Conservation (phyloP, 1,140 invertebrate species). For the Mylabris phalerata region DNA sequence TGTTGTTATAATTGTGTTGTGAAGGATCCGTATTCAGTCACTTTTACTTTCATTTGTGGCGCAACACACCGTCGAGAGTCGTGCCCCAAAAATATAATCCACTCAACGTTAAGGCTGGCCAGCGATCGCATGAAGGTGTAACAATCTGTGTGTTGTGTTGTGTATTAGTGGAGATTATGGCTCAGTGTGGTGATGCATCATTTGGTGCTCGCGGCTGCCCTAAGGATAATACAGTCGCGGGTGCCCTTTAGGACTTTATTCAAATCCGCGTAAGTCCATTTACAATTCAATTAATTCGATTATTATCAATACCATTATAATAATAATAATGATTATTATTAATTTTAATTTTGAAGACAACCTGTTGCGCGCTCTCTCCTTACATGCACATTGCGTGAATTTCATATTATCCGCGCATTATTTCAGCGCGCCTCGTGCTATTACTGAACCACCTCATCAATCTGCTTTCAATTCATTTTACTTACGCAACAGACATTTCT, state of each 20-base stretch:
- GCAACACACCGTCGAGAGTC: constrained; percentile 36
- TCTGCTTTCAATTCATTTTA: constrained; percentile 24
- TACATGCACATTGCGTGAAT: background rate
- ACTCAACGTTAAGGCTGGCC: constrained; percentile 32
- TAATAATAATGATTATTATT: background rate
- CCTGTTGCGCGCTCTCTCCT: constrained; percentile 23
- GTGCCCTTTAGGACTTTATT: constrained; percentile 29
- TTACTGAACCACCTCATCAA: constrained; percentile 1
- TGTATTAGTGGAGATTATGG: constrained; percentile 35
- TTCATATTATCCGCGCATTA: constrained; percentile 24
- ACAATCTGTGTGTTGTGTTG: constrained; percentile 16
- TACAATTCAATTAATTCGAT: no score
- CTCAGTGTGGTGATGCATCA: constrained; percentile 29
- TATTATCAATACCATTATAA: background rate
- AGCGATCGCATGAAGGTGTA: constrained; percentile 21
- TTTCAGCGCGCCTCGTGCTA: constrained; percentile 33
- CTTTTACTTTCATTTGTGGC: constrained; percentile 44
- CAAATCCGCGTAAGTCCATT: constrained; percentile 22
- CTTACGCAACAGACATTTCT: constrained; percentile 33
- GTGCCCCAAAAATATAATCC: constrained; percentile 40
- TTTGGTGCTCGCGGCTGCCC: constrained; percentile 31
- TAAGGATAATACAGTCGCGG: constrained; percentile 27
- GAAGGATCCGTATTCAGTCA: constrained; percentile 37
- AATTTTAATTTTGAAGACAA: background rate
- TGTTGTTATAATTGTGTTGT: constrained; percentile 24